phyloP scores from a whole-genome alignment of 2,113 vertebrate genomes.

The Ictidomys tridecemlineatus region DNA sequence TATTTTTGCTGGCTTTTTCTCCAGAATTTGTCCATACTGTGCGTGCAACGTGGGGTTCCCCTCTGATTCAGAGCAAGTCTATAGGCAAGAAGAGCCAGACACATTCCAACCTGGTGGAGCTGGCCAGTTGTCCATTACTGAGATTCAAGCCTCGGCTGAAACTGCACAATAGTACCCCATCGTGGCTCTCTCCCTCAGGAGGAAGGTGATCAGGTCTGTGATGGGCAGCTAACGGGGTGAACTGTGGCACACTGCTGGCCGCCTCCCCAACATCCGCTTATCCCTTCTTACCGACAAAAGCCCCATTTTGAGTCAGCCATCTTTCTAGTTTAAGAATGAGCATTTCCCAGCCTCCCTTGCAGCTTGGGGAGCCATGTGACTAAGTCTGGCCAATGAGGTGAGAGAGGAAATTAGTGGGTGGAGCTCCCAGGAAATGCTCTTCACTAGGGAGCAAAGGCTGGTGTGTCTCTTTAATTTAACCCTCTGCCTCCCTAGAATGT shows the following conservation, averaged over 20 bases:
- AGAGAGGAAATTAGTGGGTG: neutral
- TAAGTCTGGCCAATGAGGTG: neutral
- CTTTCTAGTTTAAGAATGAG: neutral
- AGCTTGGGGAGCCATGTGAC: neutral
- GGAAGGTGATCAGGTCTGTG: neutral
- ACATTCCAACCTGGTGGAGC: neutral
- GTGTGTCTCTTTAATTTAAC: too few relatives aligned
- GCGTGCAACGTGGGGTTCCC: accelerated
- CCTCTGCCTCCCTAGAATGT: neutral
- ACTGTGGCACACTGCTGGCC: neutral
- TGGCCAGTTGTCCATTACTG: neutral
- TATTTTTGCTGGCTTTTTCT: neutral
- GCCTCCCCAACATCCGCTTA: neutral
- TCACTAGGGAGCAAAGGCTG: too few relatives aligned
- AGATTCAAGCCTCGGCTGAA: neutral
- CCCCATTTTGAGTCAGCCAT: neutral
- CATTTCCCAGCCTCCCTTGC: neutral
- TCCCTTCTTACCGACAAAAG: neutral
- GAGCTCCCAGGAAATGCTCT: neutral
- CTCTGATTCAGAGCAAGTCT: neutral
- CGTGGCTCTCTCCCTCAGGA: neutral
- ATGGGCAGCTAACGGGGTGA: accelerated
- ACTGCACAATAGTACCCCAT: accelerated
- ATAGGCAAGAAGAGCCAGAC: neutral
- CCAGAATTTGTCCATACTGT: neutral